phyloP scores from a whole-genome alignment of 92 coral and sea anemone species.

The Muricea muricata region DNA sequence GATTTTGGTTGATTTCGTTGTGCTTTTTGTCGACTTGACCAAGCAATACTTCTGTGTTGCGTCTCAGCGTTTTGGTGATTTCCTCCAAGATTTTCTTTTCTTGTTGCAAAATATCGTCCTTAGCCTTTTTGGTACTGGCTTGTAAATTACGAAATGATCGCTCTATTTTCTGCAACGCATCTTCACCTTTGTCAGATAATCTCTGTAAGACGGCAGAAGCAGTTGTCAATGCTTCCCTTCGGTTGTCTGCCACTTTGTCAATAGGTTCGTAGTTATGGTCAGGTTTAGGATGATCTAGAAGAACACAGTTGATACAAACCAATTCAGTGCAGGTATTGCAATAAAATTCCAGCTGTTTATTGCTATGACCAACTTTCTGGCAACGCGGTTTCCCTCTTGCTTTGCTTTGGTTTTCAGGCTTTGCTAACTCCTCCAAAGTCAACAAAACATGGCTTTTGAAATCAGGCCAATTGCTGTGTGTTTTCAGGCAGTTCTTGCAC shows the following conservation, averaged over 20 bases:
- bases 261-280: no score
- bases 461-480: background rate
- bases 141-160: background rate
- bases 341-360: background rate
- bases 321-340: background rate
- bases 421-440: slow-evolving; percentile 9
- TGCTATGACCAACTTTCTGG: background rate
- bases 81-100: background rate
- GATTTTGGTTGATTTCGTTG: background rate
- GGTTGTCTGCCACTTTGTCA: background rate
- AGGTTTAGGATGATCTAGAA: background rate
- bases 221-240: background rate
- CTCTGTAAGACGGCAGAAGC: background rate
- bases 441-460: background rate
- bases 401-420: slow-evolving; percentile 5
- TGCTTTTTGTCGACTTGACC: slow-evolving; percentile 14
- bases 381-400: background rate
- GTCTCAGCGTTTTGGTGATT: background rate
- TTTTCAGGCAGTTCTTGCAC: background rate
- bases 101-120: background rate
- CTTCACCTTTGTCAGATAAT: background rate
- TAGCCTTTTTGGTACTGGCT: background rate
- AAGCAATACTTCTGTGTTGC: background rate
- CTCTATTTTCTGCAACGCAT: background rate
- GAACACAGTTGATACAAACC: background rate